A percentile compares a stretch with the other conserved stretches of the same genome.
phyloP scores from a whole-genome alignment of 2,113 vertebrate species.

The Aptenodytes patagonicus region DNA sequence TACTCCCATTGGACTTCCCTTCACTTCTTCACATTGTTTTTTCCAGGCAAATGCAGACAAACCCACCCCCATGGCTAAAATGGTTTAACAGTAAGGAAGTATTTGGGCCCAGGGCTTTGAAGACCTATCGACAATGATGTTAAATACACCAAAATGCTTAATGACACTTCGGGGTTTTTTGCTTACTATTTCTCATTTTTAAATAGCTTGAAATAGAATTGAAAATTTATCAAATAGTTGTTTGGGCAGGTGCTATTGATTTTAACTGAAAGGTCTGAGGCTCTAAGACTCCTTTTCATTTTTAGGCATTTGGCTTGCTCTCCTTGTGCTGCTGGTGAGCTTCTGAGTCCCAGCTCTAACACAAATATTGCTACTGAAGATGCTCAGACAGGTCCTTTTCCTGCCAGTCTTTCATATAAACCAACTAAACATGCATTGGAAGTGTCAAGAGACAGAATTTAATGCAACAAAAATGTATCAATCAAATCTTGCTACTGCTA shows the following conservation, averaged over 20 bases:
- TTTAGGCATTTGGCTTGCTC: background rate
- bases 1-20: background rate
- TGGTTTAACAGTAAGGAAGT: background rate
- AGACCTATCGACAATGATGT: background rate
- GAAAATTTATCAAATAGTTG: background rate
- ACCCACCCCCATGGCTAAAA: background rate
- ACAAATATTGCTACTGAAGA: background rate
- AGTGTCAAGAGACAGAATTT: background rate
- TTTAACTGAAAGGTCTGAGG: background rate
- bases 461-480: background rate
- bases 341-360: background rate
- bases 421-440: background rate
- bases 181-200: background rate
- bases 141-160: background rate
- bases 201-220: background rate
- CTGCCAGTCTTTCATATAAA: background rate
- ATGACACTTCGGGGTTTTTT: background rate
- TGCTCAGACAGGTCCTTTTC: background rate
- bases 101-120: background rate
- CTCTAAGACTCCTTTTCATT: background rate
- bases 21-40: background rate
- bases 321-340: background rate
- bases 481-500: background rate
- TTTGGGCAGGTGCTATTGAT: background rate
- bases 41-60: background rate